Evolutionary conservation across 2,797 vertebrate genomes (phyloP), one percentile per base, ranked within the genome.

Genomic region (Rhinatrema bivittatum): DNA sequence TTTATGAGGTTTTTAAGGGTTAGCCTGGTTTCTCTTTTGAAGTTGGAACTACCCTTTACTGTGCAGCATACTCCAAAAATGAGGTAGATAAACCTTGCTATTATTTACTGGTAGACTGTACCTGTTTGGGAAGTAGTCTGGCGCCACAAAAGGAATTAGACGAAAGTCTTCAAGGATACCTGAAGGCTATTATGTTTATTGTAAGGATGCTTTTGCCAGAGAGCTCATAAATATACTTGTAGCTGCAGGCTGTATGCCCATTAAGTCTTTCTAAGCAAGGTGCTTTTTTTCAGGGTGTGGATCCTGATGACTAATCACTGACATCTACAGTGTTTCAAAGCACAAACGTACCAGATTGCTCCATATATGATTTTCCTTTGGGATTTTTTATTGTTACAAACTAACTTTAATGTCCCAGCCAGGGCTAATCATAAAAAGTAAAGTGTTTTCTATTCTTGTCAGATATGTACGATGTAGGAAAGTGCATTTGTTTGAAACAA

Each of bases 191-290:
- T 59, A 62, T 60, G 55, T 77, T 78, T 80, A 66, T 75, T 77
- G 76, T 75, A 65, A 72, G 74, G 78, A 74, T 53, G 51, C 42
- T 45, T 70, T n/a, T 78, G 56, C 65, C 57, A 74, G 45, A 58
- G 44, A 68, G 60, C 60, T 77, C 70, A 64, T 71, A 76, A 72
- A 72, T 67, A 49, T 61, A 45, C 57, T 42, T 49, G 45, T 48
- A 62, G 72, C 78, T 59, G 36, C 56, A 55, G 73, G 81, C 64
- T 27, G 42, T 54, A 53, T 44, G 31, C 41, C 23, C 53, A 38
- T 52, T 41, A 45, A 65, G 27, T 43, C 48, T 48, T 47, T 46
- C 42, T 59, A 45, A 47, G 44, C 65, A 74, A 81, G 76, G 51
- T 78, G 74, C 25, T 60, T 33, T 25, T 34, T 42, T 32, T 37